Base-by-base conservation (phyloP, 2,888 invertebrate species). In the Stenodera caucasica region DNA sequence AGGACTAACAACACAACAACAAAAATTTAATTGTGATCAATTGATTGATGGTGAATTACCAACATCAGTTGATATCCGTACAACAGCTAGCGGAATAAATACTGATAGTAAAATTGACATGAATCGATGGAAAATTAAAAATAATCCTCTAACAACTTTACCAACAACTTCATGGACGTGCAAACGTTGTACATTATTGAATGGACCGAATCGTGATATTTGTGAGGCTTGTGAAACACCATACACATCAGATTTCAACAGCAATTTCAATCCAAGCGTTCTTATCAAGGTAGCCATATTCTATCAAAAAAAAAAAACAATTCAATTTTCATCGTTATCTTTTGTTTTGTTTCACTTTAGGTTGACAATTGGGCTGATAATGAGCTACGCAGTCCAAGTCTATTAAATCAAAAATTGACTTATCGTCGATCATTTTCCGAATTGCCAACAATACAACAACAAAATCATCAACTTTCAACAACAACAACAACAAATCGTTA, bases 141-240 rank as follows among this genome's bases (percentile, higher is more conserved):
- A 68, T 66, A 69, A 71, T 15, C 4, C 18, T 40, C 0, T 21
- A 21, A 18, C 9, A 45, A 1, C 3, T 66, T 70, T 58, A 62
- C 67, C 73, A 57, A 66, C 69, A 61, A 59, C 66, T 60, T 84
- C 84, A 54, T 90, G 90, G 90, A 85, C 88, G 12, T 90, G 90
- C 74, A 84, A 84, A 69, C 85, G 89, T 72, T 92, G 92, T 76
- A 92, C 92, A 0, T 80, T 92, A 33, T 86, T 90, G 68, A 92
- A 92, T 80, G 83, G 86, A 55, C 84, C 85, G 0, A 84, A 85
- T 29, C 82, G 85, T 63, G 84, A 86, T 6, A 84, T 88, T 62
- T 92, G 92, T 77, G 89, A 89, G 71, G 89, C 90, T 0, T 92
- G 92, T 72, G 85, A 90, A 70, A 85, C 90, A 0, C 91, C 91